Conservation (phyloP, 2,113 vertebrate genomes). For the Cygnus atratus region DNA sequence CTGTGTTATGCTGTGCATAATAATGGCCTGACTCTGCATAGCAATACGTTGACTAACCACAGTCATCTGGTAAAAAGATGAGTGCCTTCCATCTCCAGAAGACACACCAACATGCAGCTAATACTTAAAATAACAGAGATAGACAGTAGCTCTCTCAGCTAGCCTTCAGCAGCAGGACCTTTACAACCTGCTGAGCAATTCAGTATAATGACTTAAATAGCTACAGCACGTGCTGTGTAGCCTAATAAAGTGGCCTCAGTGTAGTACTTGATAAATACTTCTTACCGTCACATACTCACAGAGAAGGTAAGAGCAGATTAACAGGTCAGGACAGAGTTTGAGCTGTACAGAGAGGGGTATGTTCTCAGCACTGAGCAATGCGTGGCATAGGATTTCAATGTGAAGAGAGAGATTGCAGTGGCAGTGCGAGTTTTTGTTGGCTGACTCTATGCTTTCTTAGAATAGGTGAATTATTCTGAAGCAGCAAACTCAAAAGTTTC, state of each 20-base stretch:
- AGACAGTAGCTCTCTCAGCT: conserved; percentile 29
- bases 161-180: conserved; percentile 5
- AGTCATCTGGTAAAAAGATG: conserved; percentile 1
- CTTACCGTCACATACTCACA: not conserved
- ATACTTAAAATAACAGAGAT: conserved; percentile 28
- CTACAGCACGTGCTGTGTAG: not conserved
- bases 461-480: conserved; percentile 17
- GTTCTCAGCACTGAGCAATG: not conserved
- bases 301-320: not conserved
- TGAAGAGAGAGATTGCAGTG: not conserved
- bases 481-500: not conserved
- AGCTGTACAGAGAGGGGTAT: not conserved
- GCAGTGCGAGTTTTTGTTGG: not conserved
- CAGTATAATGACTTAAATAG: not conserved
- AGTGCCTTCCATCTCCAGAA: conserved; percentile 30
- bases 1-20: conserved; percentile 5
- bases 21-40: conserved; percentile 32
- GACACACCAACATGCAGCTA: not conserved
- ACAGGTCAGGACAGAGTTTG: not conserved
- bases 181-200: conserved; percentile 10
- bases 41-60: not conserved
- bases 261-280: not conserved
- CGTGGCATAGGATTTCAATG: not conserved
- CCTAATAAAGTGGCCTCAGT: not conserved
- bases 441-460: not conserved